A percentile compares a stretch with the other conserved stretches of the same genome.
Conservation (phyloP, 2,888 invertebrate genomes). For the Coenonympha arcania region DNA sequence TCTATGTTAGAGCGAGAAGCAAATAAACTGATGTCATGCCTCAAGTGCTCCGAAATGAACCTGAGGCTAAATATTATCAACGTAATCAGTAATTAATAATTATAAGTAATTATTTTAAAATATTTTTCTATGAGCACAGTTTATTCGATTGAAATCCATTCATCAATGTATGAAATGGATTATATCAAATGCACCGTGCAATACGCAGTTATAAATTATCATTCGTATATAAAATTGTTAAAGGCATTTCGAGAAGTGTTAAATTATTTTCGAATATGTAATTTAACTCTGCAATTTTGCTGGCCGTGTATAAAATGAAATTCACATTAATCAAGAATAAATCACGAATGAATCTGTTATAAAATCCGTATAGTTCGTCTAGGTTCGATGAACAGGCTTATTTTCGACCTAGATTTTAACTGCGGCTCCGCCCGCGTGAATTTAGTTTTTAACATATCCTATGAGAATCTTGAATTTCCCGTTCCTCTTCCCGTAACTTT, state of each 20-base stretch:
- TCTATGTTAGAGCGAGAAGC: too few species aligned
- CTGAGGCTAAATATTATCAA: too few species aligned
- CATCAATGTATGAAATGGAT: not conserved
- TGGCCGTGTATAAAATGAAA: slow-evolving; percentile 37
- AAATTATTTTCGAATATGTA: slow-evolving; percentile 24
- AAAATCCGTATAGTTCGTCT: slow-evolving; percentile 39
- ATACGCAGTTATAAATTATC: slow-evolving; percentile 21
- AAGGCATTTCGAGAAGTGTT: slow-evolving; percentile 16
- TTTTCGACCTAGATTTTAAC: slow-evolving; percentile 11
- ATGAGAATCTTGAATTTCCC: too few species aligned
- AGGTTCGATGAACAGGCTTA: slow-evolving; percentile 37
- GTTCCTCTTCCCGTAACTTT: too few species aligned
- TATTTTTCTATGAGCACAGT: not conserved
- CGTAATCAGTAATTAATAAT: too few species aligned
- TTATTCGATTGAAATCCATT: slow-evolving; percentile 4
- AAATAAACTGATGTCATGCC: not conserved
- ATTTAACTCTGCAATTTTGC: slow-evolving; percentile 24
- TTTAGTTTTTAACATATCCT: too few species aligned
- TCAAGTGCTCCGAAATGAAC: too few species aligned
- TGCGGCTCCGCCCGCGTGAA: not conserved
- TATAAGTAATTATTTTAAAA: not conserved
- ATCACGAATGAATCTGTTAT: slow-evolving; percentile 33
- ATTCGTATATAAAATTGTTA: slow-evolving; percentile 16
- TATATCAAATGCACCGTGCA: slow-evolving; percentile 10
- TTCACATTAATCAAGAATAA: slow-evolving; percentile 34